Evolutionary conservation across 2,113 vertebrate species (phyloP).

Genomic region (Otocyon megalotis): DNA sequence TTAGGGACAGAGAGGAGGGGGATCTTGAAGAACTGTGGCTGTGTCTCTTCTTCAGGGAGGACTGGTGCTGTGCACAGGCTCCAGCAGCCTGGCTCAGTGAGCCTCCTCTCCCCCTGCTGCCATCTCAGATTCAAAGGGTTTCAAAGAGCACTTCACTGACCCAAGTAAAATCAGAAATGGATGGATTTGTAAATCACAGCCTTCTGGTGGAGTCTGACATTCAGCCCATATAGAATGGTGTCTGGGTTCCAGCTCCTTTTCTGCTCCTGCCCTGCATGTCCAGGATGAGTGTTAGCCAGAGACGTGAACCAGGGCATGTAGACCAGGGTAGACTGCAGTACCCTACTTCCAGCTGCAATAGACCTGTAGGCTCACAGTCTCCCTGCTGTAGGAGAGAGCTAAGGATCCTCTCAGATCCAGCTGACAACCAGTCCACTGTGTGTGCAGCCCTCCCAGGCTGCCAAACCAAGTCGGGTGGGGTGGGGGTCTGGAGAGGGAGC

Average conservation of each 20-base stretch:
- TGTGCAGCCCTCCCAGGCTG: accelerated
- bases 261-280: neutral
- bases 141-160: neutral
- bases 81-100: accelerated
- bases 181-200: neutral
- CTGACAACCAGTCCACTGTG: accelerated
- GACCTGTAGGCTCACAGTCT: neutral
- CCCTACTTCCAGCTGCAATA: accelerated
- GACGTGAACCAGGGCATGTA: neutral
- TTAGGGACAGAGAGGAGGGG: neutral
- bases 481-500: neutral
- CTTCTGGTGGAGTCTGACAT: too few species aligned
- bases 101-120: accelerated
- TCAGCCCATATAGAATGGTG: neutral
- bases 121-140: neutral
- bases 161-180: neutral
- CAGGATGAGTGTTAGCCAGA: neutral
- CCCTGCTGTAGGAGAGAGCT: neutral
- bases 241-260: neutral
- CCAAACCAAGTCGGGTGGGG: accelerated
- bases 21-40: neutral
- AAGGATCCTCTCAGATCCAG: neutral
- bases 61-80: accelerated
- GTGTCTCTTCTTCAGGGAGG: neutral
- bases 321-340: too few species aligned